phyloP scores from a whole-genome alignment of 2,113 vertebrate species.

The Oplegnathus fasciatus region DNA sequence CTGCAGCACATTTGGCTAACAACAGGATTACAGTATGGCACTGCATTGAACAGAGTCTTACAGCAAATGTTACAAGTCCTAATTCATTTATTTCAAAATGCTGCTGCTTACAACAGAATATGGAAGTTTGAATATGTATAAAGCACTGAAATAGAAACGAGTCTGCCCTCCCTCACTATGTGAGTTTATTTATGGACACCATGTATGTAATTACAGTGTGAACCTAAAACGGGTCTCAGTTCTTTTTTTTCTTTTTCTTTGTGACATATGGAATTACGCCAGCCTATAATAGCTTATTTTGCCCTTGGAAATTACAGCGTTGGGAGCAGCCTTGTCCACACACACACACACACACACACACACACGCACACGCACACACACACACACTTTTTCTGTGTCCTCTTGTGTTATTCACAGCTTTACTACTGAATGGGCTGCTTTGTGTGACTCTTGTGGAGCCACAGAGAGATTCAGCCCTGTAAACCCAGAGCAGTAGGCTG shows the following conservation, averaged over 20 bases:
- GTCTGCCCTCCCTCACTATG: conserved; percentile 28
- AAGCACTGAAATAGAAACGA: conserved; percentile 39
- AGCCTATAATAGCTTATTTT: conserved; percentile 76
- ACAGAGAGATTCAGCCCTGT: conserved; percentile 44
- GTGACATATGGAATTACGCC: conserved; percentile 72
- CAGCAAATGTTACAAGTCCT: neutral
- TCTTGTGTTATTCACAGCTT: conserved; percentile 70
- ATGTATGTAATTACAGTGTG: conserved; percentile 78
- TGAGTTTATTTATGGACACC: conserved; percentile 62
- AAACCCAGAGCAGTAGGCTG: conserved; percentile 30
- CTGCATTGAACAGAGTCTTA: neutral
- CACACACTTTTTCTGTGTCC: conserved; percentile 44
- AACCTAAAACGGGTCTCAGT: conserved; percentile 59
- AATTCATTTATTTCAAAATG: neutral
- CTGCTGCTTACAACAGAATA: conserved; percentile 4
- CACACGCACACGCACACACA: conserved; percentile 16
- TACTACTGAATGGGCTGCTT: conserved; percentile 73
- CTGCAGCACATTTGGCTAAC: conserved; percentile 15
- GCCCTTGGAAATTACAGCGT: conserved; percentile 81
- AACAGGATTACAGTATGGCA: neutral
- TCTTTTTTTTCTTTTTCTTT: conserved; percentile 68
- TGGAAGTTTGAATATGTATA: conserved; percentile 10
- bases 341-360: conserved; percentile 20
- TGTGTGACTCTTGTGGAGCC: conserved; percentile 62
- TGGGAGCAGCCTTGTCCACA: conserved; percentile 50